These are phyloP conservation scores for Capreolus pygargus DNA, from an alignment of 2,113 vertebrate species.

Conservation along the genomic window DNA sequence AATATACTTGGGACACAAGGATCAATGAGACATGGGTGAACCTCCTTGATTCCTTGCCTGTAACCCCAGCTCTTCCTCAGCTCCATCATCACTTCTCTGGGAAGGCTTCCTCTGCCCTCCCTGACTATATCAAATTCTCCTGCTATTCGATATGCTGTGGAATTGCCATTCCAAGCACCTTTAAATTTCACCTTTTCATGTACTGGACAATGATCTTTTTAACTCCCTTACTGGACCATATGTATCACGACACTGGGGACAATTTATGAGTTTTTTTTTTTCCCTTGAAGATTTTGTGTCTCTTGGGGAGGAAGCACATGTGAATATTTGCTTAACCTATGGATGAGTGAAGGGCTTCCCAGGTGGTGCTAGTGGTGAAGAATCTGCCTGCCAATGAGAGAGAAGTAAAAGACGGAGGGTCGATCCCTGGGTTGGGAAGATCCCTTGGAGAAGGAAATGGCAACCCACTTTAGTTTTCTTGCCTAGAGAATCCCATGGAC, in stretches of 20 bases:
- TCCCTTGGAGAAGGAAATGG: background rate
- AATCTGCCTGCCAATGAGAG: background rate
- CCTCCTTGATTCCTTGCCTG: background rate
- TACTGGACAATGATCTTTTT: background rate
- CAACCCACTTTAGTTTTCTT: background rate
- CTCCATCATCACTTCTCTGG: background rate
- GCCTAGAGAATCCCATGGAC: background rate
- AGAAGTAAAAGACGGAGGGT: background rate
- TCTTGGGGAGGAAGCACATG: background rate
- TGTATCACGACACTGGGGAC: background rate
- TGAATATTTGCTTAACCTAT: background rate
- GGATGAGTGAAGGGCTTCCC: background rate
- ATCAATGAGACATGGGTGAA: background rate
- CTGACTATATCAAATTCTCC: background rate
- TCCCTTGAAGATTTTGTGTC: background rate
- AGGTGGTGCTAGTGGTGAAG: background rate
- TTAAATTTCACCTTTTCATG: background rate
- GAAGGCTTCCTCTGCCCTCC: background rate
- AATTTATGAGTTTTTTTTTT: background rate
- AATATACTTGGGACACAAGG: too few species aligned
- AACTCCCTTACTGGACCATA: background rate
- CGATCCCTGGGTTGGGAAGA: background rate
- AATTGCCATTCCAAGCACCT: background rate
- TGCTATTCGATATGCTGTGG: accelerated
- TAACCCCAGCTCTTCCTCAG: background rate